Evolutionary conservation across 2,113 vertebrate species (phyloP).

Genomic region (Motacilla tschutschensis): DNA sequence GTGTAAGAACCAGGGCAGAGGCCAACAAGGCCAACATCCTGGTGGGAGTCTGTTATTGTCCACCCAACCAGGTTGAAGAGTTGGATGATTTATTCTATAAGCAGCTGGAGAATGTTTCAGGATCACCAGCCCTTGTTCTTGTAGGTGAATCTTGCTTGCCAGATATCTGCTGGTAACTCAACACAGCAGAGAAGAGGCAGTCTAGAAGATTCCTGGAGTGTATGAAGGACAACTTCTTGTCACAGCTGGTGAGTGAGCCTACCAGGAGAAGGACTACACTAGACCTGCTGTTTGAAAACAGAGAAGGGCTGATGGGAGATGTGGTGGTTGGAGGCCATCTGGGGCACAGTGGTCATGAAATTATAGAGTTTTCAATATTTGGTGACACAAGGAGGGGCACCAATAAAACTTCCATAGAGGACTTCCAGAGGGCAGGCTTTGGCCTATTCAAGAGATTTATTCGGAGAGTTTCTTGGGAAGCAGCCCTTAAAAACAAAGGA

Average conservation of each 20-base stretch:
- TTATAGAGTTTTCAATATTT: neutral
- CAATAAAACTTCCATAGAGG: neutral
- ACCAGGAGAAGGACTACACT: neutral
- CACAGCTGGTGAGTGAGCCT: neutral
- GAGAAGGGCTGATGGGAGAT: too few relatives aligned
- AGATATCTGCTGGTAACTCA: neutral
- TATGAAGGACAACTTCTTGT: neutral
- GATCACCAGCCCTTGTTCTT: neutral
- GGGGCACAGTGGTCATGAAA: neutral
- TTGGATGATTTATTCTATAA: neutral
- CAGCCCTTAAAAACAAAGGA: too few relatives aligned
- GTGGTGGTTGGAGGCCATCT: neutral
- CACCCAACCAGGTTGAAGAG: neutral
- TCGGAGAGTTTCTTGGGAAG: too few relatives aligned
- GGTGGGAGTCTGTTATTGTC: neutral
- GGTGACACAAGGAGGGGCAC: neutral
- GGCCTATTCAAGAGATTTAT: neutral
- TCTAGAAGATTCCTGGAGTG: neutral
- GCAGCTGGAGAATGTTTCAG: neutral
- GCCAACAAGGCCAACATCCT: neutral
- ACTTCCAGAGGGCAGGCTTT: neutral
- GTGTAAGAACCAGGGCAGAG: neutral
- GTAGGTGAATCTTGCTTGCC: neutral
- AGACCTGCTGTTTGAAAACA: neutral
- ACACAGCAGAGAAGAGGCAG: neutral